A percentile compares a stretch with the other conserved stretches of the same genome.
Evolutionary conservation across 2,113 vertebrate genomes (phyloP).

Genomic region (Tylochromis polylepis): DNA sequence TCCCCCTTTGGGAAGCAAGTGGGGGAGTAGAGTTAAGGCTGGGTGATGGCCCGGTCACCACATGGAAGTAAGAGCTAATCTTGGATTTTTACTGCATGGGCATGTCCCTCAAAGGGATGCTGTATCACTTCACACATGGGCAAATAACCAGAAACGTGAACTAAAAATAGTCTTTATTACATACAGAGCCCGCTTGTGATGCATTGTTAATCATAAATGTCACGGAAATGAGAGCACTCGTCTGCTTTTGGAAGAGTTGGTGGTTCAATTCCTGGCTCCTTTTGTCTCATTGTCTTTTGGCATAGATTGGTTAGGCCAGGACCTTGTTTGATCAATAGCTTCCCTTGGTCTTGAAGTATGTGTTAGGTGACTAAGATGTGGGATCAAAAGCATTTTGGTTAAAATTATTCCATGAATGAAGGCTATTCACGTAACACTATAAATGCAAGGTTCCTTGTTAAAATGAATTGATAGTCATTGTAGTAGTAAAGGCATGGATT

Average conservation of each 20-base stretch:
- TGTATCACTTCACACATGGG: slow-evolving; percentile 1
- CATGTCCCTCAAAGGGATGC: background rate
- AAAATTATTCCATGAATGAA: background rate
- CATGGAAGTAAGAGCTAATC: slow-evolving; percentile 7
- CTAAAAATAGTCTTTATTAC: background rate
- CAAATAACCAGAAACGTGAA: background rate
- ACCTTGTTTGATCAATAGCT: background rate
- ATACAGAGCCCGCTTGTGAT: background rate
- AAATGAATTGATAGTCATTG: background rate
- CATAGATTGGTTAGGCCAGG: background rate
- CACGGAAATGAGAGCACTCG: background rate
- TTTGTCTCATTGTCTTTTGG: background rate
- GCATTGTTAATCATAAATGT: background rate
- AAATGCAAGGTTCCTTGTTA: background rate
- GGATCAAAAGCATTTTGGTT: background rate
- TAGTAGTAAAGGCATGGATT: background rate
- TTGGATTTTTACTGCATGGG: slow-evolving; percentile 6
- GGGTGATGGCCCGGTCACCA: slow-evolving; percentile 9
- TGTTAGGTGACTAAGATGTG: background rate
- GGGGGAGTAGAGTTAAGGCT: background rate
- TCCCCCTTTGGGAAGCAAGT: background rate
- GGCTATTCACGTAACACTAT: background rate
- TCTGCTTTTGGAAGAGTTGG: background rate
- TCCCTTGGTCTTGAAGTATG: background rate
- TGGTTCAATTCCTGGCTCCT: background rate